These are phyloP conservation scores for Drosophila trapezifrons DNA, from an alignment of 1,140 invertebrate genomes.

Conservation along the genomic window DNA sequence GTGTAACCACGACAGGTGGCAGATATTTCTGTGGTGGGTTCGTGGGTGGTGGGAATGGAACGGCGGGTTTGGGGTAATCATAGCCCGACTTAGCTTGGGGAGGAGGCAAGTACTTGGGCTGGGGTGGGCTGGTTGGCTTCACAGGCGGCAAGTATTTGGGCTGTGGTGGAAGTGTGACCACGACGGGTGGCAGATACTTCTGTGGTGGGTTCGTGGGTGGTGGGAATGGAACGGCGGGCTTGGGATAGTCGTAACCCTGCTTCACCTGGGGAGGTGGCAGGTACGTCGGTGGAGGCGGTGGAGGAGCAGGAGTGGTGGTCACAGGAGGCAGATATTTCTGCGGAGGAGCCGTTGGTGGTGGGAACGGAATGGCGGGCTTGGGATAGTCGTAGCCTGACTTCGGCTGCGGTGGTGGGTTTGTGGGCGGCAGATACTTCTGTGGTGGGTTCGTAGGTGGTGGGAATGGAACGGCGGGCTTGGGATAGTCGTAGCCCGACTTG, in stretches of 20 bases:
- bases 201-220: constrained; percentile 36
- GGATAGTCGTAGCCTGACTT: constrained; percentile 58
- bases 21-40: constrained; percentile 32
- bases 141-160: constrained; percentile 49
- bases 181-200: constrained; percentile 27
- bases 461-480: constrained; percentile 63
- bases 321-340: constrained; percentile 37
- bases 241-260: constrained; percentile 60
- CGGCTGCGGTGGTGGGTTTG: constrained; percentile 22
- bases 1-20: constrained; percentile 21
- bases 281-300: constrained; percentile 38
- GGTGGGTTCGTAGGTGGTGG: constrained; percentile 45
- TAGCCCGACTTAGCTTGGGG: constrained; percentile 40
- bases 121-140: constrained; percentile 44
- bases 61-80: constrained; percentile 59
- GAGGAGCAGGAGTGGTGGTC: constrained; percentile 19
- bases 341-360: constrained; percentile 29
- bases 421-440: constrained; percentile 47
- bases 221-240: constrained; percentile 56
- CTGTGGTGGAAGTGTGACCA: constrained; percentile 10
- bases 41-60: constrained; percentile 54
- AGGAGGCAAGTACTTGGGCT: constrained; percentile 37
- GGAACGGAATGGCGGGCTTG: constrained; percentile 58
- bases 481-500: constrained; percentile 65
- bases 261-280: constrained; percentile 28